phyloP scores from a whole-genome alignment of 30 jellyfish, hydroid and myxozoan species.

The Chrysaora quinquecirrha region DNA sequence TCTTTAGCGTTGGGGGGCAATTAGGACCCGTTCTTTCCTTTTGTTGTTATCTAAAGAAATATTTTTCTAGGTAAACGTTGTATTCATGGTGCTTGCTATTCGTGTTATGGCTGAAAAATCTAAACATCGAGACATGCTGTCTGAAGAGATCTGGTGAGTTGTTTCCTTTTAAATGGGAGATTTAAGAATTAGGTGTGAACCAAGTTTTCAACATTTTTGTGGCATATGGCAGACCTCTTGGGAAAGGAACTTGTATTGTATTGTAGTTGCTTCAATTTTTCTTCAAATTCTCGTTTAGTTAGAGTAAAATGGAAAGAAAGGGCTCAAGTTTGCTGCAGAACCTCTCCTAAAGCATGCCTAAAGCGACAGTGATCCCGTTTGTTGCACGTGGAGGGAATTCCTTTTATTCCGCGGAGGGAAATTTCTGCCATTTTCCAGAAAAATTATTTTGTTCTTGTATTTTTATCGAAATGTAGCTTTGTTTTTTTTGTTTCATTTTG shows the following conservation, averaged over 20 bases:
- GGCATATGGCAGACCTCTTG: neutral
- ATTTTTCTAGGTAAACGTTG: conserved; percentile 59
- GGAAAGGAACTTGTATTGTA: neutral
- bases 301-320: neutral
- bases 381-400: no score
- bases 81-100: conserved; percentile 55
- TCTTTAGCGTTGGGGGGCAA: no score
- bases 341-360: no score
- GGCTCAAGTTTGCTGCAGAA: neutral
- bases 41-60: neutral
- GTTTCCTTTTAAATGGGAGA: neutral
- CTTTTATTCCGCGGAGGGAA: no score
- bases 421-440: no score
- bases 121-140: conserved; percentile 40
- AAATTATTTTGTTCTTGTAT: no score
- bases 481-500: neutral
- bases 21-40: no score
- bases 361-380: no score
- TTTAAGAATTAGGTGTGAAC: neutral
- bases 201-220: neutral
- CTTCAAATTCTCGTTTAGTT: neutral
- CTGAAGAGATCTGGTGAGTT: conserved; percentile 75
- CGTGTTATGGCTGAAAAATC: conserved; percentile 67
- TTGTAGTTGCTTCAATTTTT: neutral
- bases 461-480: no score